phyloP scores from a whole-genome alignment of 2,888 invertebrate genomes.

The Drosophila subsilvestris region DNA sequence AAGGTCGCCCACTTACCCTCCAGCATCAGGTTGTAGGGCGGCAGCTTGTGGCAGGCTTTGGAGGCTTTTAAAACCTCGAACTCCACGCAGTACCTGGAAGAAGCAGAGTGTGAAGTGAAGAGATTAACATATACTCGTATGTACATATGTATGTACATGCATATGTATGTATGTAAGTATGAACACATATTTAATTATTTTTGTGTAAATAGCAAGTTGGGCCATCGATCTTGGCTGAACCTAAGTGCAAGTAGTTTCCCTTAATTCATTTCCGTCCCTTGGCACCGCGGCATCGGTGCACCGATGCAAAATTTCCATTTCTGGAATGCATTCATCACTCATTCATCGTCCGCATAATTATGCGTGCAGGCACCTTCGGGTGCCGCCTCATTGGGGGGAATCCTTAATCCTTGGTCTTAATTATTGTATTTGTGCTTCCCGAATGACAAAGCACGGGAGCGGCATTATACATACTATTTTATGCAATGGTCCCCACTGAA shows the following conservation, averaged over 20 bases:
- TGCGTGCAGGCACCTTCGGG: constrained; percentile 36
- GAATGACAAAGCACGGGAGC: not conserved
- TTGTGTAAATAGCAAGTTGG: too few species aligned
- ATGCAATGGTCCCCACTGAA: constrained; percentile 56
- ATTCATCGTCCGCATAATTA: constrained; percentile 23
- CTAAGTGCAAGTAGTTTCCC: not conserved
- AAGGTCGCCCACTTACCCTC: constrained; percentile 87
- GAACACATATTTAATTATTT: too few species aligned
- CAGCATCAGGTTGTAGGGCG: constrained; percentile 88
- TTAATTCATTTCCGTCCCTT: constrained; percentile 10
- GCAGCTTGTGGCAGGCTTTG: constrained; percentile 91
- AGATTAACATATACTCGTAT: too few species aligned
- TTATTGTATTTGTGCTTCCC: constrained; percentile 37
- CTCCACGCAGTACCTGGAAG: constrained; percentile 92
- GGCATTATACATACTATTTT: constrained; percentile 38
- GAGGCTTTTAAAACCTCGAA: constrained; percentile 93
- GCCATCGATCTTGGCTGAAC: too few species aligned
- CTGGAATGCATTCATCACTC: constrained; percentile 14
- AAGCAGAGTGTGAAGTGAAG: constrained; percentile 72
- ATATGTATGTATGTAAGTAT: not conserved
- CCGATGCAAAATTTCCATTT: constrained; percentile 2
- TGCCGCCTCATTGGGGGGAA: constrained; percentile 32
- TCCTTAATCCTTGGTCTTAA: constrained; percentile 17
- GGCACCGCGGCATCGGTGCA: too few species aligned
- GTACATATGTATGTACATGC: too few species aligned